A percentile compares a stretch with the other conserved stretches of the same genome.
Evolutionary conservation across 2,113 vertebrate genomes (phyloP).

Genomic region (Gopherus evgoodei): DNA sequence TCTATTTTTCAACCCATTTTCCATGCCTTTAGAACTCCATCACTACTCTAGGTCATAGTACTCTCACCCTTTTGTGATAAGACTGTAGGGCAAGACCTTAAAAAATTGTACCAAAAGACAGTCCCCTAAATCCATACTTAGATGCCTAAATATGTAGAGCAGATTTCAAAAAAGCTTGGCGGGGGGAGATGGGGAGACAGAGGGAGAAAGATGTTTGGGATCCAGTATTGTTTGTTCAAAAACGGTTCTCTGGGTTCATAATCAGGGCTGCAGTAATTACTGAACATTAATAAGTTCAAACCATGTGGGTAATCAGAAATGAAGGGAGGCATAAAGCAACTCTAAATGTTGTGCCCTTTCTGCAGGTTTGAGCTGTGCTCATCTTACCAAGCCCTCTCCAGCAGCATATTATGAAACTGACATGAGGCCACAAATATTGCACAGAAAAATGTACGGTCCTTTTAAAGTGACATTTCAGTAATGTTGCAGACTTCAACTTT

Average conservation of each 20-base stretch:
- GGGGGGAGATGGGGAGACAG: fast-evolving
- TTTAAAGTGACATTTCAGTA: neutral
- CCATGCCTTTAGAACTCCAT: neutral
- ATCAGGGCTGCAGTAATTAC: neutral
- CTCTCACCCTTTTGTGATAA: neutral
- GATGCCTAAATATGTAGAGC: neutral
- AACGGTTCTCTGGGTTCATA: neutral
- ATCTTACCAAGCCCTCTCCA: neutral
- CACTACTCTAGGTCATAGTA: neutral
- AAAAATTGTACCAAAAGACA: neutral
- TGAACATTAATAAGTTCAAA: neutral
- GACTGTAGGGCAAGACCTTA: neutral
- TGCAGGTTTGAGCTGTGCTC: neutral
- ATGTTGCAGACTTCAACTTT: neutral
- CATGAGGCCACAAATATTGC: neutral
- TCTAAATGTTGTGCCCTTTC: neutral
- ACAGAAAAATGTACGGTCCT: neutral
- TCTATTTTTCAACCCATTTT: too few species aligned
- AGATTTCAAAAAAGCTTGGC: neutral
- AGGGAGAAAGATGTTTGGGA: neutral
- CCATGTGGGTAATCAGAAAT: neutral
- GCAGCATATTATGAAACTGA: too few species aligned
- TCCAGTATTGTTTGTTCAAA: too few species aligned
- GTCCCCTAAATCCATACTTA: neutral
- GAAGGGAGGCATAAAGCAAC: neutral